Base-by-base conservation (phyloP, 2,888 invertebrate species). In the Drosophila flavopinicola region DNA sequence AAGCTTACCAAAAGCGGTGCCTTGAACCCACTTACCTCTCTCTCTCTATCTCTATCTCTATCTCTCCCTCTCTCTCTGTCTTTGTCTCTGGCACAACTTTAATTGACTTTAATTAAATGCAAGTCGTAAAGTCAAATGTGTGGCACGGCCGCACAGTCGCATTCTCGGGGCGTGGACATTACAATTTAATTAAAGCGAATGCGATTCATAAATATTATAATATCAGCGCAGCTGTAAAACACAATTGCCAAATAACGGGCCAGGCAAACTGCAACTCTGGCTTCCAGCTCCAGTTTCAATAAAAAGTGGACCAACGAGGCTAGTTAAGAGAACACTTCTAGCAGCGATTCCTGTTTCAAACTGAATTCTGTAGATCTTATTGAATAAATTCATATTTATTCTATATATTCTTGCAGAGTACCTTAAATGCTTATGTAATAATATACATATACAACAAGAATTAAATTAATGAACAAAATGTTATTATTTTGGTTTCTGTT, bases 31-130 rank as follows among this genome's bases (percentile, higher is more conserved):
- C 29, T 24, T 20, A 10, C 15, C 29, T 11, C 9, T 3, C 27
- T n/a, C 1, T 17, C 5, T 39, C 10, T 10, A 13, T 1, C 1
- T 7, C 30, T 3, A 10, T 10, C 4, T 9, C 29, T 23, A 10
- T 15, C 24, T 11, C 6, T 23, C 38, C 13, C 6, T 23, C 9
- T 5, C 24, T 9, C 37, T 7, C 7, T 25, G 29, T 30, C 38
- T 44, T 32, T 58, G 59, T 53, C 61, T 56, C n/a, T 45, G 48
- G 20, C 33, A 49, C 44, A 42, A 56, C 59, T 76, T 73, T 68
- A 80, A 80, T 86, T 80, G 84, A 74, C 74, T 79, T 79, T 86
- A 86, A 80, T 83, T 80, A 80, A 78, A 83, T 85, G 84, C 86
- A 83, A 76, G 79, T 78, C 83, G 85, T 79, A 78, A 85, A 82